Percentiles rank a stretch among this genome's conserved stretches.
Conservation (phyloP, 2,888 invertebrate genomes). For the Cephus spinipes region DNA sequence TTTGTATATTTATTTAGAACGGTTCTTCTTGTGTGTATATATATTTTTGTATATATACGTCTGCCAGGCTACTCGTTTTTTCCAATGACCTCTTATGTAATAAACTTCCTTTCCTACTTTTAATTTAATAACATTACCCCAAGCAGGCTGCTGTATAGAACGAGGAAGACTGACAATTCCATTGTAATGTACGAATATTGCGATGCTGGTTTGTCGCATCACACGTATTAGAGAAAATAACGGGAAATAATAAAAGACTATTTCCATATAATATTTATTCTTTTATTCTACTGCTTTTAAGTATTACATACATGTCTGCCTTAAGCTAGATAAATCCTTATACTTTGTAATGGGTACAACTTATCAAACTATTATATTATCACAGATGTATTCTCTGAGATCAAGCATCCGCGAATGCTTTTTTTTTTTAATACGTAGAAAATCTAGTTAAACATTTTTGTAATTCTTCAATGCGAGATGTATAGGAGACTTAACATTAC, state of each 20-base stretch:
- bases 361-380: too few species aligned
- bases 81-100: not conserved
- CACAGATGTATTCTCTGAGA: too few species aligned
- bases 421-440: not conserved
- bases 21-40: not conserved
- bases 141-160: constrained; percentile 35
- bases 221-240: not conserved
- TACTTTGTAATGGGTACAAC: too few species aligned
- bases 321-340: not conserved
- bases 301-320: not conserved
- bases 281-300: not conserved
- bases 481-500: not conserved
- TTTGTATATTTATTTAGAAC: not conserved
- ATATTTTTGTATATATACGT: not conserved
- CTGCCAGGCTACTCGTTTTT: not conserved
- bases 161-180: constrained; percentile 39
- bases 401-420: not conserved
- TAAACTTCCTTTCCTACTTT: not conserved
- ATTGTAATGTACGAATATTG: constrained; percentile 16
- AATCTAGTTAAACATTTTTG: not conserved
- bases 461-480: not conserved
- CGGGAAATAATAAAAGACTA: not conserved
- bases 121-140: constrained; percentile 7
- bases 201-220: constrained; percentile 4
- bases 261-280: constrained; percentile 2